Percentiles rank a stretch among this genome's conserved stretches.
These are phyloP conservation scores for Crotalus helleri DNA, from an alignment of 2,113 vertebrate species.

Conservation along the genomic window DNA sequence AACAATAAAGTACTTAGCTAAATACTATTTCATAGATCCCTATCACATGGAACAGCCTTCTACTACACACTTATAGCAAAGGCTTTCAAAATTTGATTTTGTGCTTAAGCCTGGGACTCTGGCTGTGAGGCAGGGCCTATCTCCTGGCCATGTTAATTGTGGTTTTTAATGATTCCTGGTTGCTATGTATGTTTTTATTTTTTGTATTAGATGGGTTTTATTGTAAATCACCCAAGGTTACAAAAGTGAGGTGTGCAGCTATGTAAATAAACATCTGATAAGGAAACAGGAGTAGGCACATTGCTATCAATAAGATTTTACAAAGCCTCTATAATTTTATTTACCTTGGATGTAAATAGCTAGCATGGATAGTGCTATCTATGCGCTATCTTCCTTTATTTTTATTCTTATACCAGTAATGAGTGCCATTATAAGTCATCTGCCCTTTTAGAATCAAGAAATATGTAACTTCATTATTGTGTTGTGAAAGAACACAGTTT, in stretches of 20 bases:
- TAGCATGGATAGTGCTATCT: background rate
- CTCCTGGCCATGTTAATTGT: background rate
- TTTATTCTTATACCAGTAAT: background rate
- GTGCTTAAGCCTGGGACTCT: background rate
- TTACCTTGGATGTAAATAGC: background rate
- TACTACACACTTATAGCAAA: background rate
- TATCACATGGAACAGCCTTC: background rate
- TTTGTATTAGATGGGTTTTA: background rate
- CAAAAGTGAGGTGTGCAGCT: background rate
- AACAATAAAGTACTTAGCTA: background rate
- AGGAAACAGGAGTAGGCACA: background rate
- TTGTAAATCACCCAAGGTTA: background rate
- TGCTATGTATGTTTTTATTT: background rate
- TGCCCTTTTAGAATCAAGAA: background rate
- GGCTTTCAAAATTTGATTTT: background rate
- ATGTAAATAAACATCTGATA: background rate
- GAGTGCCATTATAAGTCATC: background rate
- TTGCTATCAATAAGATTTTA: background rate
- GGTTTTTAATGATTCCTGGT: background rate
- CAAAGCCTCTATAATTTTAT: background rate
- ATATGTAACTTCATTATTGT: background rate
- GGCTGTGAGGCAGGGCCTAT: background rate
- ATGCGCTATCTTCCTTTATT: background rate
- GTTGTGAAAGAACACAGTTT: background rate
- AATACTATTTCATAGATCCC: background rate